phyloP scores from a whole-genome alignment of 2,888 invertebrate species.

The Argyra leucocephala region DNA sequence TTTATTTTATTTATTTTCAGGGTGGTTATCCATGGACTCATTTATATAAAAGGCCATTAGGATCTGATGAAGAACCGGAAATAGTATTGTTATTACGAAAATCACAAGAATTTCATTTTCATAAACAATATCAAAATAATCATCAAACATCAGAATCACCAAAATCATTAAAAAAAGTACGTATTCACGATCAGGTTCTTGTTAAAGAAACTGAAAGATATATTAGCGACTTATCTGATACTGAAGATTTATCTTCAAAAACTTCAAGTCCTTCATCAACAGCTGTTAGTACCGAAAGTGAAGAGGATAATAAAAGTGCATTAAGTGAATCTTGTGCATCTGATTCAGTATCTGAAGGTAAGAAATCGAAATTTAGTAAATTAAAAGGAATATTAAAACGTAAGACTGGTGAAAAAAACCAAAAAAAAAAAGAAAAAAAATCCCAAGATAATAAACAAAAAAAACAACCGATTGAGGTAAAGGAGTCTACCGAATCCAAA shows the following conservation, averaged over 20 bases:
- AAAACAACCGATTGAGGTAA: not conserved
- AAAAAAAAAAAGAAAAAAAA: too few relatives aligned
- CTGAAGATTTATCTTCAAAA: constrained; percentile 28
- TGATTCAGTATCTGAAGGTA: constrained; percentile 38
- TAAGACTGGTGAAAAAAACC: constrained; percentile 34
- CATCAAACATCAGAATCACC: constrained; percentile 39
- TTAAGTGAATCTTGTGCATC: constrained; percentile 35
- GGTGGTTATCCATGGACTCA: constrained; percentile 77
- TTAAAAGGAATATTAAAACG: constrained; percentile 50
- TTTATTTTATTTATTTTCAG: constrained; percentile 27
- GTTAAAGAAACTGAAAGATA: constrained; percentile 42
- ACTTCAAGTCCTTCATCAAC: constrained; percentile 12
- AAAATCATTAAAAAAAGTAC: constrained; percentile 41
- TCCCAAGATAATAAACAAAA: constrained; percentile 29
- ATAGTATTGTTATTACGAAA: constrained; percentile 39
- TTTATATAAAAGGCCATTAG: constrained; percentile 56
- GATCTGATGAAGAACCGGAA: constrained; percentile 42
- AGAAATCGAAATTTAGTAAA: constrained; percentile 34
- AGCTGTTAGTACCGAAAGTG: constrained; percentile 25
- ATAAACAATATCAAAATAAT: constrained; percentile 21
- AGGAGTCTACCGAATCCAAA: not conserved
- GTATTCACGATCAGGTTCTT: constrained; percentile 42
- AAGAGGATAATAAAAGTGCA: constrained; percentile 29
- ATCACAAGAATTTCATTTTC: constrained; percentile 34
- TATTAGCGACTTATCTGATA: constrained; percentile 40